Conservation (phyloP, 2,113 vertebrate genomes). For the Menidia beryllina region DNA sequence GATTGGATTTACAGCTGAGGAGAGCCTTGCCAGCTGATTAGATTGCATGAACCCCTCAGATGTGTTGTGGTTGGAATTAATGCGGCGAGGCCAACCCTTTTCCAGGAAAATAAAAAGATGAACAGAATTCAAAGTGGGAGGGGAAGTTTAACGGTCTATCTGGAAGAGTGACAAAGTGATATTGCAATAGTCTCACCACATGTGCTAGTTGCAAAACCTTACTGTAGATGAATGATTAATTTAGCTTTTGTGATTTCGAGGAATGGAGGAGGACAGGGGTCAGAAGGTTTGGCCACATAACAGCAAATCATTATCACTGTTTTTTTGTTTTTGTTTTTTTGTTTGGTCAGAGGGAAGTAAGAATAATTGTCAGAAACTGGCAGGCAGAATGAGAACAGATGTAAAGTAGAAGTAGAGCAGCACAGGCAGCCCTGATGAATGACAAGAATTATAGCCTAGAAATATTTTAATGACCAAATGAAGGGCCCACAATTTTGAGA, state of each 20-base stretch:
- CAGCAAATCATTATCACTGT: conserved; percentile 1
- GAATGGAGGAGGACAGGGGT: conserved; percentile 5
- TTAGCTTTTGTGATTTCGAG: neutral
- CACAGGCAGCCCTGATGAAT: conserved; percentile 13
- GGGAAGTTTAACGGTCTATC: neutral
- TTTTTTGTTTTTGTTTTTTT: conserved; percentile 22
- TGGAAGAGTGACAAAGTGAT: neutral
- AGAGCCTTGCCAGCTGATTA: neutral
- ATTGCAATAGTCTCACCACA: neutral
- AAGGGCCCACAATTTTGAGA: too few species aligned
- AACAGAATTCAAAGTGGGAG: neutral
- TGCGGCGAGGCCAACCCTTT: neutral
- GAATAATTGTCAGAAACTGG: conserved; percentile 24
- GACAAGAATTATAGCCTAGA: neutral
- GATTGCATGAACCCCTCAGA: neutral
- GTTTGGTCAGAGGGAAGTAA: conserved; percentile 10
- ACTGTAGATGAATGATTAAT: neutral
- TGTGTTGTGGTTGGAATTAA: neutral
- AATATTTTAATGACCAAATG: neutral
- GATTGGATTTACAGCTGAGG: neutral
- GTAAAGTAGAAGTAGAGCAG: conserved; percentile 26
- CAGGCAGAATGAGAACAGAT: conserved; percentile 22
- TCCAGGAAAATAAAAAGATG: neutral
- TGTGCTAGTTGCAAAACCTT: neutral
- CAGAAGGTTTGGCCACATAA: conserved; percentile 6